phyloP scores from a whole-genome alignment of 2,888 invertebrate genomes.

The Thecophora atra region DNA sequence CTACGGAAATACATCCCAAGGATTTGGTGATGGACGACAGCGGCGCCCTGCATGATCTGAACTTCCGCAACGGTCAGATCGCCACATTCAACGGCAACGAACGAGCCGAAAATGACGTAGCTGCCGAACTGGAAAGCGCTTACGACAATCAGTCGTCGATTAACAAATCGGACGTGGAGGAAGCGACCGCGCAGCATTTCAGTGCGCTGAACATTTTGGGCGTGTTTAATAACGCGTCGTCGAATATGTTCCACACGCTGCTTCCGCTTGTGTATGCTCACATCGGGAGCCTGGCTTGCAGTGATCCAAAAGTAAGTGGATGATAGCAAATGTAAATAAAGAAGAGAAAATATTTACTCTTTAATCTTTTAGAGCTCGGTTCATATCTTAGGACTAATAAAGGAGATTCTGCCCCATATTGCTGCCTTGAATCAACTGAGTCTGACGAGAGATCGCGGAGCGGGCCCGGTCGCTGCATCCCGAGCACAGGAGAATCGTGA shows the following conservation, averaged over 20 bases:
- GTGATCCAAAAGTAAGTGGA: constrained; percentile 79
- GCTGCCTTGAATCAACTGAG: constrained; percentile 81
- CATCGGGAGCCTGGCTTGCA: constrained; percentile 77
- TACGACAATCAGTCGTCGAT: constrained; percentile 42
- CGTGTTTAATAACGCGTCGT: constrained; percentile 63
- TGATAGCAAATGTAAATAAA: not conserved
- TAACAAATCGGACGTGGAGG: constrained; percentile 61
- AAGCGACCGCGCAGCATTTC: constrained; percentile 52
- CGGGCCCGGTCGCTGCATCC: constrained; percentile 39
- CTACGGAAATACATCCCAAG: constrained; percentile 63
- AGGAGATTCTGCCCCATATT: constrained; percentile 88
- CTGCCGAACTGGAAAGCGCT: constrained; percentile 49
- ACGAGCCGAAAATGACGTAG: constrained; percentile 59
- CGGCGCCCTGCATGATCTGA: constrained; percentile 57
- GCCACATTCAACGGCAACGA: constrained; percentile 64
- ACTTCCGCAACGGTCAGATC: constrained; percentile 61
- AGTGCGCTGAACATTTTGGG: constrained; percentile 62
- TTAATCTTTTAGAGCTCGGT: constrained; percentile 75
- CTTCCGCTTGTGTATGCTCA: constrained; percentile 87
- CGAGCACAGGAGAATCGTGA: constrained; percentile 40
- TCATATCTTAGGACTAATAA: constrained; percentile 84
- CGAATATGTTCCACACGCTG: constrained; percentile 75
- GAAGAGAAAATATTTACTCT: not conserved
- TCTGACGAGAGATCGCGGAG: constrained; percentile 57
- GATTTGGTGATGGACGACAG: constrained; percentile 62